Conservation (phyloP, 2,888 invertebrate genomes). For the Vanessa cardui region DNA sequence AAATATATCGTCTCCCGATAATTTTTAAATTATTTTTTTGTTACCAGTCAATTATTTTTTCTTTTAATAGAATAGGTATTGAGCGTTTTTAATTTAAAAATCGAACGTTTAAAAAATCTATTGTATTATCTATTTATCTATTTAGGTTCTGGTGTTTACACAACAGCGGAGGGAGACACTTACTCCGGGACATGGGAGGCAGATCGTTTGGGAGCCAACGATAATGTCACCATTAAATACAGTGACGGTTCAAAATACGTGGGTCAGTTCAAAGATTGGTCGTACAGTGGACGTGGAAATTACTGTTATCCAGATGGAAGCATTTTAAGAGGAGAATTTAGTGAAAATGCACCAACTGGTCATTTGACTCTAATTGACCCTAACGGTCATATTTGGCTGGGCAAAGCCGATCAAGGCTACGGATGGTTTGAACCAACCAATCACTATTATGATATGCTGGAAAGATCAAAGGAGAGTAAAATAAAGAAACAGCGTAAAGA, state of each 20-base stretch:
- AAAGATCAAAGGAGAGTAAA: slow-evolving; percentile 49
- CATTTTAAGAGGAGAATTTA: slow-evolving; percentile 71
- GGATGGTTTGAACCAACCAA: slow-evolving; percentile 71
- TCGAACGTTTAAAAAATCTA: neutral
- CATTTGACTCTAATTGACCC: slow-evolving; percentile 73
- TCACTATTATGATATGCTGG: slow-evolving; percentile 68
- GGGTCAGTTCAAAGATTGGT: slow-evolving; percentile 76
- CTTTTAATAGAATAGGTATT: too few relatives aligned
- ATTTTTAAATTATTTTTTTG: too few relatives aligned
- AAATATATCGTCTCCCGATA: too few relatives aligned
- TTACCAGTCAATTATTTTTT: too few relatives aligned
- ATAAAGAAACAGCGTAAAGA: slow-evolving; percentile 20
- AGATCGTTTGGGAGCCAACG: slow-evolving; percentile 71
- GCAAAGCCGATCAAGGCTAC: slow-evolving; percentile 65
- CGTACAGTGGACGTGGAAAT: slow-evolving; percentile 72
- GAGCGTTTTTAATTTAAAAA: too few relatives aligned
- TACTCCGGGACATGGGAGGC: slow-evolving; percentile 82
- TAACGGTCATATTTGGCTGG: slow-evolving; percentile 80
- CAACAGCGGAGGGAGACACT: slow-evolving; percentile 81
- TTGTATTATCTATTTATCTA: neutral
- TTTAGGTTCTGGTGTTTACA: slow-evolving; percentile 79
- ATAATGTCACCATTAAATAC: slow-evolving; percentile 64
- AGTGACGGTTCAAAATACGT: slow-evolving; percentile 75
- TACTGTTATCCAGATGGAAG: slow-evolving; percentile 80
- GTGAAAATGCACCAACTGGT: slow-evolving; percentile 76